Evolutionary conservation across 64 coral and sea anemone species (phyloP), one percentile per base, ranked within the genome.

Genomic region (Hydrozoanthus tunicans): DNA sequence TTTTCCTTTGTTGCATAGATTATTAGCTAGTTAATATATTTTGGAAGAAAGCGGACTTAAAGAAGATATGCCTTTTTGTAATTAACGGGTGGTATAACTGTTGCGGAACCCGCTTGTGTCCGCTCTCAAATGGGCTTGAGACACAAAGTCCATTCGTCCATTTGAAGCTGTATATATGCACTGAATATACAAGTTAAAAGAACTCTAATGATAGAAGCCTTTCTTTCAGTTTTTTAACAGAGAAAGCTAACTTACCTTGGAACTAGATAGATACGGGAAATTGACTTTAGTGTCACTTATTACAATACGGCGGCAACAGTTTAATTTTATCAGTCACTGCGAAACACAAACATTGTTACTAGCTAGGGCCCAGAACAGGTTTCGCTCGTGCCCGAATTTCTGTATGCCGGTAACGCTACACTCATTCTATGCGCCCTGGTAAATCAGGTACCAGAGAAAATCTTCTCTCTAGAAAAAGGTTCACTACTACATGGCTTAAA

Each of bases 1-100:
- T 81, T 88, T 88, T 88, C 68, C 56, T 88, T 88, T 88, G 84
- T 88, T 88, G 84, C 84, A 88, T 88, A 88, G 66, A 43, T 88
- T 24, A 88, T 88, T 88, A 88, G 84, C 54, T 7, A 5, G 15
- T 5, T 56, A 15, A 43, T 43, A 60, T 7, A 13, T 52, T 88
- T 43, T 8, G 58, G 61, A 9, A 57, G 26, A 61, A 75, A 88
- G 13, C 9, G 56, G 23, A 26, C n/a, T 73, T 88, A 73, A 55
- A 88, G 70, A 60, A 6, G 67, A 88, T 15, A 11, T 81, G 53
- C 55, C 56, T 55, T 58, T 58, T 51, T 59, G n/a, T 23, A 25
- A 11, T 56, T 73, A 13, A 25, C 84, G 56, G 84, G 84, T 88
- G 84, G 69, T 26, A 11, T 58, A 43, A 72, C 55, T 88, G 84